These are phyloP conservation scores for Ptiloglossa arizonensis DNA, from an alignment of 1,140 invertebrate genomes.

Conservation along the genomic window DNA sequence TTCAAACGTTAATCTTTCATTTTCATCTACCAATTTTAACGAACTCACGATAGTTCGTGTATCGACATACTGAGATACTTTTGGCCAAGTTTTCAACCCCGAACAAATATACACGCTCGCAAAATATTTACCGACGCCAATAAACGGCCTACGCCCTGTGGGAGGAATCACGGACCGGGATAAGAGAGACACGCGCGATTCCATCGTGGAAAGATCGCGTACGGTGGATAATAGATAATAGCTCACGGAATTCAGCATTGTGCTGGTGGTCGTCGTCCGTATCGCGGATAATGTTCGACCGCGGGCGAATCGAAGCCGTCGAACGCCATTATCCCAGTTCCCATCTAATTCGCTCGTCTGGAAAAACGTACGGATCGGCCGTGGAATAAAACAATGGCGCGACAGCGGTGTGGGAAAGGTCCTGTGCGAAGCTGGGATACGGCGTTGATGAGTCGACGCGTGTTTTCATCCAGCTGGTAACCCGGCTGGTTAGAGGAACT, in stretches of 20 bases:
- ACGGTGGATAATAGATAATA: conserved; percentile 11
- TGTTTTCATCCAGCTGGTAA: conserved; percentile 22
- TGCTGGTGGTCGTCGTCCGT: neutral
- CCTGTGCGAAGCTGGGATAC: conserved; percentile 27
- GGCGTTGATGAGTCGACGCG: conserved; percentile 36
- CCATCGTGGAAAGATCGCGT: neutral
- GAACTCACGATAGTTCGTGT: no score
- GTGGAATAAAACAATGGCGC: conserved; percentile 41
- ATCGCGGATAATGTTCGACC: neutral
- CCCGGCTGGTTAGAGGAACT: conserved; percentile 23
- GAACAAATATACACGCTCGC: no score
- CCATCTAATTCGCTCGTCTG: conserved; percentile 28
- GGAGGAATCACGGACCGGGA: neutral
- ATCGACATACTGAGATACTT: no score
- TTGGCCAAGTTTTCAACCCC: no score
- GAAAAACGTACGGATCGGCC: conserved; percentile 17
- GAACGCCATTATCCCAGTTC: conserved; percentile 34
- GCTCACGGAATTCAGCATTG: conserved; percentile 1
- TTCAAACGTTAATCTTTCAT: no score
- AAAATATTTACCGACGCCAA: neutral
- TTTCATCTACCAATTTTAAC: no score
- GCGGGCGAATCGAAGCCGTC: neutral
- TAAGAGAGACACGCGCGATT: neutral
- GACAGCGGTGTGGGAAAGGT: conserved; percentile 60
- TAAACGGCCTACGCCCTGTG: neutral